Base-by-base conservation (phyloP, 2,888 invertebrate species). In the Tetranychus truncatus region DNA sequence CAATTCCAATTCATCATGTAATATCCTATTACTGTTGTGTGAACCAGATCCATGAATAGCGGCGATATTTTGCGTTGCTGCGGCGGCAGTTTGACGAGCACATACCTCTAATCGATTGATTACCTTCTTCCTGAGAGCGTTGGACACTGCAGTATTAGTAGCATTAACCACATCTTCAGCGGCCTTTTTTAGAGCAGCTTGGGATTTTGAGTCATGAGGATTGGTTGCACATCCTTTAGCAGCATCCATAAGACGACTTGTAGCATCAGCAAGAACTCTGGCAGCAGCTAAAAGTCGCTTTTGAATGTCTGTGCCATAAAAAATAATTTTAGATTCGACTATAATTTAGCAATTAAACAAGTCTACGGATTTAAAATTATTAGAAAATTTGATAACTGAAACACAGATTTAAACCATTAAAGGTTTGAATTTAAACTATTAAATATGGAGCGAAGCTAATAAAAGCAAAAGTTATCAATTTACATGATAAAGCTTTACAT, bases 221-320 rank as follows among this genome's bases (percentile, higher is more conserved):
- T 88, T 87, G 44, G 89, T 89, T 0, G 95, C 93, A 82, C 95
- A 95, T 74, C 91, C 89, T 82, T 96, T 86, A 0, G 95, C 95
- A 0, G 95, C 95, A 83, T 97, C 96, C 44, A 97, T 96, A 89
- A 99, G 91, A 79, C 91, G 87, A 0, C 95, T 92, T 0, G 99
- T 99, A 1, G 97, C 97, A 83, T 97, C 96, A 0, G 97, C 97
- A 18, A 87, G 82, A 66, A 91, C 87, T 82, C 95, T 95, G 20
- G 99, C 99, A 0, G 99, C 99, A 0, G 93, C 93, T 72, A 99
- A 83, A 74, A 99, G 84, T 76, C 91, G 88, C 78, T 91, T 88
- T 81, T 95, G 95, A n/a, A 90, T 86, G 75, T 94, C 94, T 0
- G 44, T 7, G 1, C 1, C 0, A 1, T 55, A 55, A 55, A 55